Percentiles rank a stretch among this genome's conserved stretches.
These are phyloP conservation scores for Drosophila tristis DNA, from an alignment of 1,140 invertebrate genomes.

Conservation along the genomic window DNA sequence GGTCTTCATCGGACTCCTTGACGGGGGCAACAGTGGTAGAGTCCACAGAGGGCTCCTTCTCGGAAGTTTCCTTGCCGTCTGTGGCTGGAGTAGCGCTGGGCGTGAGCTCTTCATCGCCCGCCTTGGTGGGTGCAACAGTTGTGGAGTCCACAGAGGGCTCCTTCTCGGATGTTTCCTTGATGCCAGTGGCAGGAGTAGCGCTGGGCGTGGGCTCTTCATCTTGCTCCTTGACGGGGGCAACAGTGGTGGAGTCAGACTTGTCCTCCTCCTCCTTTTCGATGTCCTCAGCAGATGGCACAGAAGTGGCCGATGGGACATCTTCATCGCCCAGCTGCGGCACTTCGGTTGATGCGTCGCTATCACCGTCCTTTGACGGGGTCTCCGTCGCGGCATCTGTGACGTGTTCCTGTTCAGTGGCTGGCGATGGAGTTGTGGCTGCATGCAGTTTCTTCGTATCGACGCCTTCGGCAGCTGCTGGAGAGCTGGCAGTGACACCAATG, in stretches of 20 bases:
- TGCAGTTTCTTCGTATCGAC: conserved; percentile 30
- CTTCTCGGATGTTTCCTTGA: conserved; percentile 18
- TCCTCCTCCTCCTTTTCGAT: conserved; percentile 24
- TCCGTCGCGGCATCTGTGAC: background rate
- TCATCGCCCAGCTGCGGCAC: conserved; percentile 27
- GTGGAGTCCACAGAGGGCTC: conserved; percentile 14
- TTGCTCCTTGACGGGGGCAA: conserved; percentile 23
- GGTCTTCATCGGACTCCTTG: conserved; percentile 24
- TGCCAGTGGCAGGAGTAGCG: background rate
- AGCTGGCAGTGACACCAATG: conserved; percentile 12
- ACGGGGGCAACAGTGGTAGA: conserved; percentile 16
- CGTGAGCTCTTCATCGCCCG: background rate
- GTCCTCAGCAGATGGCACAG: conserved; percentile 36
- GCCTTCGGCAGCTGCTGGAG: conserved; percentile 21
- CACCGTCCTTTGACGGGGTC: conserved; percentile 1
- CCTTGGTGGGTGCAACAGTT: conserved; percentile 9
- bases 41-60: conserved; percentile 20
- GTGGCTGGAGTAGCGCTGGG: conserved; percentile 1
- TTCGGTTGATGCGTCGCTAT: conserved; percentile 23
- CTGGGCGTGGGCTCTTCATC: conserved; percentile 21
- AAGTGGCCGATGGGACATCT: conserved; percentile 4
- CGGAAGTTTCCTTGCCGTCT: conserved; percentile 13
- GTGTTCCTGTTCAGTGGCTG: conserved; percentile 19
- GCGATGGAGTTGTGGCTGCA: conserved; percentile 12
- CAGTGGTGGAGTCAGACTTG: background rate